Base-by-base conservation (phyloP, 2,113 vertebrate genomes). In the Toxotes chatareus region DNA sequence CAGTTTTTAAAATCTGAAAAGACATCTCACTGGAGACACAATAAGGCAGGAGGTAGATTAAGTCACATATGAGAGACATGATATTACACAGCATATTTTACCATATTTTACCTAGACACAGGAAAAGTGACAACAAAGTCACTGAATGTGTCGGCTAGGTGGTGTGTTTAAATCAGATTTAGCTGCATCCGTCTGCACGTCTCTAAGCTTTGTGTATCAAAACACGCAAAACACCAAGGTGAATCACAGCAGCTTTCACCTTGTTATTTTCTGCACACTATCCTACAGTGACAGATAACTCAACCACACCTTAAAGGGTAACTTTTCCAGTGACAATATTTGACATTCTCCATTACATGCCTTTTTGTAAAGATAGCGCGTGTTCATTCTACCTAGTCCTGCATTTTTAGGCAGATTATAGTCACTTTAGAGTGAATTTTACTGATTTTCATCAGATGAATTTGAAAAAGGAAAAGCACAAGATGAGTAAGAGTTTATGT, bases 291-390 rank as follows among this genome's bases (percentile, higher is more conserved):
- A 34, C 44, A 32, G 55, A 36, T 44, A 31, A 71, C 53, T 80
- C 76, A 72, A 72, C 82, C 82, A 8, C 31, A 38, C 46, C 27
- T 73, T 49, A 10, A 67, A 85, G 57, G 62, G 68, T 77, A 23
- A 56, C 76, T 49, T 73, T 36, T 23, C 64, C 40, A 55, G 27
- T 55, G 44, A 73, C 38, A 68, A 64, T 19, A 83, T 38, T 9
- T 53, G 71, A 72, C 47, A 69, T 68, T 86, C 67, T 51, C 60
- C 27, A 53, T 82, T 62, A 64, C 59, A 40, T 21, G 38, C 31
- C 12, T n/a, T 61, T 16, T 31, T 66, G 27, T 82, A 23, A 65
- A 59, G 40, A 74, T 4, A 34, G 3, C 19, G 5, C 3, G 65
- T 70, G 40, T 56, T 66, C 57, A 78, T 64, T 57, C 46, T 3